Evolutionary conservation across 2,113 vertebrate genomes (phyloP), one percentile per base, ranked within the genome.

Genomic region (Sceloporus undulatus): DNA sequence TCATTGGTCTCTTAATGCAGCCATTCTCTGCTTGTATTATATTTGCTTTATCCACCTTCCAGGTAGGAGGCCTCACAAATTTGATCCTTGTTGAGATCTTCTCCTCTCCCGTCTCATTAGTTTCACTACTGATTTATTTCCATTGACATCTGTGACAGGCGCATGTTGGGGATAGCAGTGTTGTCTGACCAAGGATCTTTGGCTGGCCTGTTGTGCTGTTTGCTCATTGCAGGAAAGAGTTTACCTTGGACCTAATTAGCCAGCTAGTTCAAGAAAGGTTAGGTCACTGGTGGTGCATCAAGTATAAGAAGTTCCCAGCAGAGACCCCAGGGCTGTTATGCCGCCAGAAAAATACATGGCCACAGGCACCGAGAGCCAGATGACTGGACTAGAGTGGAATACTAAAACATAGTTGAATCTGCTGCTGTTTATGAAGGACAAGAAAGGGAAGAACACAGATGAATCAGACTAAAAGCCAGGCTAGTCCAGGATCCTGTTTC

Each of bases 51-150:
- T 14, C 85, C 40, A 66, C 59, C 68, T 66, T 82, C 38, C 23
- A 52, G n/a, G 65, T 34, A 18, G 62, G 87, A 62, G 62, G 29
- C 59, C 25, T 78, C 4, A 9, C 74, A 42, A 23, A 68, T 10
- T 7, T 48, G 74, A 86, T 86, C 42, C n/a, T 5, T 48, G 9
- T 59, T 76, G 14, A 27, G 19, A 27, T 52, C 77, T 40, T 78
- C 48, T 66, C 42, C 23, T 34, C 38, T 66, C 42, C 40, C 62
- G 59, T 68, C 59, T 78, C 85, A 78, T 86, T 77, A 66, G 59
- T 65, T 86, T 86, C 75, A 86, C 59, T 52, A 14, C 74, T 14
- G 59, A 68, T 78, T 68, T 68, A 68, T 86, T 86, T 86, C 75
- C 34, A 78, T 59, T n/a, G n/a, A 52, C 62, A n/a, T 52, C 40